Evolutionary conservation across 2,113 vertebrate genomes (phyloP), one percentile per base, ranked within the genome.

Genomic region (Platycercus adscitus): DNA sequence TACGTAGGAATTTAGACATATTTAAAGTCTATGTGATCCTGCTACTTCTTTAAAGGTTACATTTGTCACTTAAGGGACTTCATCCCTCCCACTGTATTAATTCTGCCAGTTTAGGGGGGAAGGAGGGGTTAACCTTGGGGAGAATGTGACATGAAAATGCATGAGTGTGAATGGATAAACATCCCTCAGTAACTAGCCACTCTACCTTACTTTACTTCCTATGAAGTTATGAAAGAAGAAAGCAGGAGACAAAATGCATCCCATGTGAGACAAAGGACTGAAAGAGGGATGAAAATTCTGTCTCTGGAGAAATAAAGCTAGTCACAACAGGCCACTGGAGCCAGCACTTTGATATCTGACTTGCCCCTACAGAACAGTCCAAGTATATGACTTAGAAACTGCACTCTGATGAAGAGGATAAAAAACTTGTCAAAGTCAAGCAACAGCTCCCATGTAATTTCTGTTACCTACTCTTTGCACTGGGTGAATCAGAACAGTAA

Each of bases 11-110:
- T 90, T 93, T 82, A 75, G 81, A 88, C 73, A 75, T 53, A 89
- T 96, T 97, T 96, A 90, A 96, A 96, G 76, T 89, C 86, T 69
- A 60, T 61, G n/a, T 90, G 68, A 37, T 80, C 84, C 37, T 88
- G 76, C 39, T 39, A 83, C 81, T 83, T 50, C 61, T 46, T 92
- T 73, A 56, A 70, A 88, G 56, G 61, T 86, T 94, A 28, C 29
- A 23, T 73, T 91, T 13, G 0, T 85, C 49, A 28, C 13, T 0
- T 60, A 70, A 80, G 43, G 33, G 66, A 68, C 61, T 91, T 88
- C 37, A 83, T 46, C 52, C 49, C 29, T 69, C 71, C 78, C 56
- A 64, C 37, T 65, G 31, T 31, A 71, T 63, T 49, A 92, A 47
- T 96, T 86, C 46, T 86, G 37, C 77, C 5, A 3, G 23, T 76